Evolutionary conservation across 2,888 invertebrate species (phyloP), one percentile per base, ranked within the genome.

Genomic region (Julus scanicus): DNA sequence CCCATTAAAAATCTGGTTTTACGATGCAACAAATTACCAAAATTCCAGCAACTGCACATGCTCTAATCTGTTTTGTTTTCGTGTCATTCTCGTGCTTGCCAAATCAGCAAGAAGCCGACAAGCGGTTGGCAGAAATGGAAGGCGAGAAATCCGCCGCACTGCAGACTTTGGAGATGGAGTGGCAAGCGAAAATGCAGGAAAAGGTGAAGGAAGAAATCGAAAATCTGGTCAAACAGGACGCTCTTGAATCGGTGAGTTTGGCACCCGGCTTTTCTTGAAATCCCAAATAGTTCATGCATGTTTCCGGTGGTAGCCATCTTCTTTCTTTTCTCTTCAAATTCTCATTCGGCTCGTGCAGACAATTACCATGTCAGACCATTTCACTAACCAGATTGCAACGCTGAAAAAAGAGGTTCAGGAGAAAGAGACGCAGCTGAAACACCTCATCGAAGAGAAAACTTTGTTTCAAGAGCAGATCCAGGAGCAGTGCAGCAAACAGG

Each of bases 381-480:
- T 80, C 80, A 80, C 80, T 37, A 80, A 80, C 80, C 80, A 80
- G 80, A 80, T 80, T 15, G 80, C 80, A 39, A 80, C 80, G 80
- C 80, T 80, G 80, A 80, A 80, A 39, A 11, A 15, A 3, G 80
- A 80, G 80, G 37, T 80, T 13, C 37, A 15, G 37, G 80, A 80
- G 37, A 80, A 80, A 37, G 80, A 80, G 5, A 15, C 1, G 37
- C 80, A 80, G 37, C 80, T 80, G 29, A 80, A 80, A 37, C 80
- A 29, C 15, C 80, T 80, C 80, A 15, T 80, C 3, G 80, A 80
- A 9, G 80, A 80, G 80, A 80, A 80, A 39, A 80, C 80, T 37
- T 37, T 80, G 80, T 80, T 80, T 37, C 80, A 80, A 37, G 80
- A 80, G 37, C 80, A 80, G 80, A 29, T 80, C 3, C 80, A 80